Evolutionary conservation across 2,888 invertebrate species (phyloP).

Genomic region (Tenthredo distinguenda): DNA sequence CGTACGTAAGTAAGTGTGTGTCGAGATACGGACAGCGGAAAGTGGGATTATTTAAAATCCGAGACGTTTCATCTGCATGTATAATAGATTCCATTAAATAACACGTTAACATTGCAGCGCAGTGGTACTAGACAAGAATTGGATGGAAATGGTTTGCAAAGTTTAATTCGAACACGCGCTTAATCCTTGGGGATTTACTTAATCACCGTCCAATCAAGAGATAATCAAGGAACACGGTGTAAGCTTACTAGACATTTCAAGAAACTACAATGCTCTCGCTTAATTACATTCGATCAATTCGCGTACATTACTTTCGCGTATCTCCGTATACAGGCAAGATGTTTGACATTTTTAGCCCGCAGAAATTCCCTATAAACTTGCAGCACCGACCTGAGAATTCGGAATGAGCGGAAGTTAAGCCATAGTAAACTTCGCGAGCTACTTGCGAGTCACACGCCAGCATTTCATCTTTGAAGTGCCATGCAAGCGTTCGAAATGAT

Average conservation of each 20-base stretch:
- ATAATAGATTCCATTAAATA: slow-evolving; percentile 37
- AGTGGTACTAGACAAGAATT: background rate
- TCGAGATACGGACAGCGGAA: background rate
- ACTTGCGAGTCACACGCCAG: background rate
- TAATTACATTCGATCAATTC: slow-evolving; percentile 62
- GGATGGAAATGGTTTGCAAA: slow-evolving; percentile 44
- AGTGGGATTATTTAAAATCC: background rate
- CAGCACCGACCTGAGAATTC: background rate
- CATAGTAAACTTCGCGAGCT: background rate
- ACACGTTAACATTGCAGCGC: slow-evolving; percentile 11
- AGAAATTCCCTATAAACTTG: background rate
- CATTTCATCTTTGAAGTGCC: background rate
- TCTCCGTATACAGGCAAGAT: background rate
- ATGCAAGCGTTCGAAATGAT: background rate
- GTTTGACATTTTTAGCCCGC: background rate
- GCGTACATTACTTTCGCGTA: background rate
- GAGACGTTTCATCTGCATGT: background rate
- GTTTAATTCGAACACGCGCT: slow-evolving; percentile 58
- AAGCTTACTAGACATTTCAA: slow-evolving; percentile 39
- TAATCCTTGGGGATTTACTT: slow-evolving; percentile 59
- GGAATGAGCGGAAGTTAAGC: background rate
- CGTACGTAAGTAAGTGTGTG: background rate
- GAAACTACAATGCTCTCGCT: slow-evolving; percentile 49
- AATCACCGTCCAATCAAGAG: slow-evolving; percentile 58
- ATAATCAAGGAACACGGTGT: slow-evolving; percentile 58